A percentile compares a stretch with the other conserved stretches of the same genome.
Conservation (phyloP, 2,888 invertebrate genomes). For the Dynastes grantii region DNA sequence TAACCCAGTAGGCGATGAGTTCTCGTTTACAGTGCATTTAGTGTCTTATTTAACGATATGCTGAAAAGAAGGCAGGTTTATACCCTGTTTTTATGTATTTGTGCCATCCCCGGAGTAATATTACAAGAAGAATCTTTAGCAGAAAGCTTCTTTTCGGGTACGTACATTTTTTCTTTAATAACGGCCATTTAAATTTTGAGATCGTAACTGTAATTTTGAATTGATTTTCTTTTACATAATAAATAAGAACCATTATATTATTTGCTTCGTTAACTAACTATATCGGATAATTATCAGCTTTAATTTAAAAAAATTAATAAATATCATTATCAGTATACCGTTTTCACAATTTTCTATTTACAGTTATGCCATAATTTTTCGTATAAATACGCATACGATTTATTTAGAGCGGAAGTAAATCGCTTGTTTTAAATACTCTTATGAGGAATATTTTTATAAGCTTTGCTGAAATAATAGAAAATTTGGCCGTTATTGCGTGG, state of each 20-base stretch:
- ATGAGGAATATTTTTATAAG: too few relatives aligned
- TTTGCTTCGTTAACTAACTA: too few relatives aligned
- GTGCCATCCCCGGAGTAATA: slow-evolving; percentile 62
- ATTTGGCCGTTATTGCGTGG: not conserved
- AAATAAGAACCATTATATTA: too few relatives aligned
- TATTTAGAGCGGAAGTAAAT: too few relatives aligned
- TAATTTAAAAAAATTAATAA: not conserved
- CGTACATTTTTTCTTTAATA: slow-evolving; percentile 59
- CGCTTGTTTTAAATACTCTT: too few relatives aligned
- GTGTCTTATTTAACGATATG: slow-evolving; percentile 55
- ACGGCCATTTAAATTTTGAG: not conserved
- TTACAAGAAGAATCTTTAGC: slow-evolving; percentile 85
- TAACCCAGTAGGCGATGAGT: slow-evolving; percentile 58
- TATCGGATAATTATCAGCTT: too few relatives aligned
- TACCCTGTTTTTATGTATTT: slow-evolving; percentile 61
- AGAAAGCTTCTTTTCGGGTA: slow-evolving; percentile 88
- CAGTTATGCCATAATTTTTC: too few relatives aligned
- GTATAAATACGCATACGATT: too few relatives aligned
- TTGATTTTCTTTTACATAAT: not conserved
- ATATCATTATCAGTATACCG: not conserved
- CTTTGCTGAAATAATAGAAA: not conserved
- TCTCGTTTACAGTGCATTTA: slow-evolving; percentile 65
- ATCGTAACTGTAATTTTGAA: not conserved
- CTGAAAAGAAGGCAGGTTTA: slow-evolving; percentile 55
- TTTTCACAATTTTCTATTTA: not conserved